Evolutionary conservation across 2,113 vertebrate genomes (phyloP), one percentile per base, ranked within the genome.

Genomic region (Scalopus aquaticus): DNA sequence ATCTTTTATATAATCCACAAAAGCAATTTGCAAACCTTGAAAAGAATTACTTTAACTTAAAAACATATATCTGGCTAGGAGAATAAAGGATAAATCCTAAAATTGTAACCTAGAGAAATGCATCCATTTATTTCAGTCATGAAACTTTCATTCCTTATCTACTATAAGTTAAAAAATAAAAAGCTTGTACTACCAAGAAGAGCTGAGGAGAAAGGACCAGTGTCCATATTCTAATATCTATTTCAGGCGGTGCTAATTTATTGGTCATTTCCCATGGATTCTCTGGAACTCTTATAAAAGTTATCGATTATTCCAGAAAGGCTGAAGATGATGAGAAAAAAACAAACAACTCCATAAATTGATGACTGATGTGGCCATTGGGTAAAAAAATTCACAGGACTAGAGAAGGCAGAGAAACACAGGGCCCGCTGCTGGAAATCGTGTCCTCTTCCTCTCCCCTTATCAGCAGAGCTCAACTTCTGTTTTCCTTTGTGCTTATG

Each of bases 11-110:
- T 62, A 82, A 86, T 65, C 3, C 35, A 82, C 22, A 80, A 89
- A 76, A 44, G 32, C 28, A 28, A 46, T 64, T 22, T 54, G 51
- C 44, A 79, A 78, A 79, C 77, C 17, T 49, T 92, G 15, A 92
- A 58, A 37, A 83, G 60, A 17, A 74, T 84, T 64, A 91, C 74
- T 91, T 88, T 88, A 86, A 78, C 70, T 92, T 73, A 56, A 90
- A 93, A 76, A 64, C 24, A 85, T 20, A 49, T 0, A 94, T 6
- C 5, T 85, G 54, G 46, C 24, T 56, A 87, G 60, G n/a, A 83
- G n/a, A 28, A 70, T 94, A 90, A 72, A 49, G 11, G 28, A 49
- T 51, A 56, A n/a, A 67, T 44, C n/a, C 60, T 65, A 89, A 65
- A 89, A 81, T 70, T 72, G 90, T 3, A 90, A 90, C 58, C 11